Percentiles rank a stretch among this genome's conserved stretches.
Evolutionary conservation across 2,113 vertebrate genomes (phyloP).

Genomic region (Danio rerio): GRCz12tu NC_133194.1:9960001-9960500

Average conservation of each 20-base stretch:
- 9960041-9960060: no score
- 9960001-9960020: no score
- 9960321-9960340: constrained; percentile 21
- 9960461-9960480: background rate
- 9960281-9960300: background rate
- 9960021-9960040: no score
- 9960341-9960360: background rate
- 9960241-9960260: no score
- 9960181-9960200: background rate
- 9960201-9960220: no score
- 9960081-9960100: background rate
- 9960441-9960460: background rate
- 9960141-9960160: background rate
- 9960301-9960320: background rate
- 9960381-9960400: constrained; percentile 11
- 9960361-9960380: constrained; percentile 29
- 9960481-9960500: constrained; percentile 6
- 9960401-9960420: constrained; percentile 16
- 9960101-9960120: background rate
- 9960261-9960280: background rate
- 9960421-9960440: background rate
- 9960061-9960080: no score
- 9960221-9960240: no score
- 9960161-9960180: background rate
- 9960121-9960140: background rate